phyloP scores from a whole-genome alignment of 2,113 vertebrate species.

The Apodemus sylvaticus region DNA sequence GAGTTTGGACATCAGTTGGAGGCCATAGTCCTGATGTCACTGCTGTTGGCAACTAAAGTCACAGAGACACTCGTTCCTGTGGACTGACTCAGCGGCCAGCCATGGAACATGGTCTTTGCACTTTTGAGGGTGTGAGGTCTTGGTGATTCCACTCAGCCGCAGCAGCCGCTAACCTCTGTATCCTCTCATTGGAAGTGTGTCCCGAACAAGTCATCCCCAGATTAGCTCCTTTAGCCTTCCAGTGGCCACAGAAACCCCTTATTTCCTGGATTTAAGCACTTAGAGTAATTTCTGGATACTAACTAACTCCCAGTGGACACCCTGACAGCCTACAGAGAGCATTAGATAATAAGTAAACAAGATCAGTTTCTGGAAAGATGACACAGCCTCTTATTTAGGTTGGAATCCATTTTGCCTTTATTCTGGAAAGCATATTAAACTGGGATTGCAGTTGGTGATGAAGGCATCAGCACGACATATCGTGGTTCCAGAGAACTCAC shows the following conservation, averaged over 20 bases:
- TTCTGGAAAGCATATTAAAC: neutral
- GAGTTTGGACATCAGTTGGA: neutral
- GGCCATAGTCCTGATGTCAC: slow-evolving; percentile 8
- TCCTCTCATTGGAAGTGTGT: neutral
- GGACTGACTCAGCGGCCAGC: slow-evolving; percentile 35
- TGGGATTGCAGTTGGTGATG: neutral
- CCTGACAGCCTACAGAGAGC: neutral
- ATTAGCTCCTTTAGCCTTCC: neutral
- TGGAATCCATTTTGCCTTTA: slow-evolving; percentile 25
- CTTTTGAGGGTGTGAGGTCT: neutral
- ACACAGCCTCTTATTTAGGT: neutral
- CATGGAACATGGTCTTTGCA: neutral
- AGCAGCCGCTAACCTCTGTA: neutral
- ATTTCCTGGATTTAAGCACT: neutral
- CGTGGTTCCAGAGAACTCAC: neutral
- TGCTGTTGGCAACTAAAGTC: neutral
- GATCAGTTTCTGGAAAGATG: neutral
- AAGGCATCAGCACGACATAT: neutral
- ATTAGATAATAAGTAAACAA: neutral
- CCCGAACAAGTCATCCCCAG: neutral
- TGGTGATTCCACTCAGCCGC: neutral
- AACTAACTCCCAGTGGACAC: neutral
- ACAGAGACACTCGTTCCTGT: neutral
- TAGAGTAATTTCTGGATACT: neutral
- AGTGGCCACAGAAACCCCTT: neutral